Evolutionary conservation across 2,113 vertebrate species (phyloP).

Genomic region (human): DNA sequence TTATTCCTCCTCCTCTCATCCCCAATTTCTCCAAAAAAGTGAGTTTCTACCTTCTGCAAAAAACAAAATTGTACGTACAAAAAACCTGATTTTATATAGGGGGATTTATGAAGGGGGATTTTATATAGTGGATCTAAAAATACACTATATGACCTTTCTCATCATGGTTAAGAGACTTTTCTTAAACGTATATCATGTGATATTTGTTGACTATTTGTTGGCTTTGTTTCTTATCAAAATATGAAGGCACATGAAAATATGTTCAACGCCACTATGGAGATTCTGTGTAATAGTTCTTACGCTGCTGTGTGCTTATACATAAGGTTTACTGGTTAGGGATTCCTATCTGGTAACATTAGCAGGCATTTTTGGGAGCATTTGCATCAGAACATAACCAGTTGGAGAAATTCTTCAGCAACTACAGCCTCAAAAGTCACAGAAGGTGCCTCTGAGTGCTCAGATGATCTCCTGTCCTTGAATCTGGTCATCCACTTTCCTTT

Average conservation of each 20-base stretch:
- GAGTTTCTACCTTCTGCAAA: background rate
- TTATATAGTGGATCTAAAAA: background rate
- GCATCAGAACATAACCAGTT: background rate
- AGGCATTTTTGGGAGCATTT: background rate
- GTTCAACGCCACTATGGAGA: background rate
- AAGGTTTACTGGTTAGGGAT: background rate
- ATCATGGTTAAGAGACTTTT: background rate
- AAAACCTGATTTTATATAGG: background rate
- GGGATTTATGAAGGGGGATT: background rate
- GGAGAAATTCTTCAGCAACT: background rate
- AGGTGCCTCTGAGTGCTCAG: background rate
- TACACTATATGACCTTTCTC: background rate
- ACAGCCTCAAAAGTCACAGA: background rate
- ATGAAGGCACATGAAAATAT: background rate
- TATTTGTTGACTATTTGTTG: background rate
- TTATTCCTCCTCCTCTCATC: background rate
- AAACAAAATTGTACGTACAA: background rate
- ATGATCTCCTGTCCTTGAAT: background rate
- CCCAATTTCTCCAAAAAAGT: background rate
- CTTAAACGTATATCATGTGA: background rate
- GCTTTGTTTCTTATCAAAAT: slow-evolving; percentile 44
- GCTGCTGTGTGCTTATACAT: background rate
- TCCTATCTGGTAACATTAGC: background rate
- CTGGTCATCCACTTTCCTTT: background rate
- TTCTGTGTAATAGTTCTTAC: background rate